Base-by-base conservation (phyloP, 2,113 vertebrate genomes). In the Pomatostomus ruficeps region DNA sequence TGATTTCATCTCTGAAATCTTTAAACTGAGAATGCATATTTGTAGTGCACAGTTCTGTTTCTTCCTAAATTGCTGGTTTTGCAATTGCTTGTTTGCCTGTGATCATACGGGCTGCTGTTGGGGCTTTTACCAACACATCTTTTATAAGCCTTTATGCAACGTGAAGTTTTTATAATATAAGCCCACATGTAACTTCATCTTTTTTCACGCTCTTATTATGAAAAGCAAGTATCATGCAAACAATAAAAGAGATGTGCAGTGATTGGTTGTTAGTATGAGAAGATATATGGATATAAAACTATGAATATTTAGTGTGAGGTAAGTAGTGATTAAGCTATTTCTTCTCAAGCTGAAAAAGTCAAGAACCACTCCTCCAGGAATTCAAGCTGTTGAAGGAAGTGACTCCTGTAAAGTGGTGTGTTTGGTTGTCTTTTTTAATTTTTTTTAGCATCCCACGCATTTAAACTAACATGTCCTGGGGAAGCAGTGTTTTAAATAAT, bases 341-440 rank as follows among this genome's bases (percentile, higher is more conserved):
- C 31, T 83, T 83, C 81, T 11, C 62, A 86, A 93, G 72, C 86
- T 76, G 72, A 73, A 86, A 90, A 92, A 83, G 79, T 95, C 83
- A 96, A 93, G 91, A 92, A 88, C 67, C 67, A 52, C 54, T 93
- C 74, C 40, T 92, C 11, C 45, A 72, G 67, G 40, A 95, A 68
- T 48, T 93, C 45, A 79, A 68, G 85, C 75, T 76, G 58, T 52
- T 80, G 42, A 90, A 76, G 72, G 55, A 91, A 72, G 31, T 49
- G 22, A 76, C 48, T 85, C 26, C 36, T 80, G 83, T 80, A 6
- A 93, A 93, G 70, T 48, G n/a, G 9, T 18, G 45, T 71, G 26
- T 75, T 71, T 58, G 8, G 13, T 35, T 57, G 36, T 12, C 18
- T 68, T 70, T 48, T 22, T n/a, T 15, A 8, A 16, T 8, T 20